Base-by-base conservation (phyloP, 2,113 vertebrate genomes). In the Epinephelus cyanopodus region DNA sequence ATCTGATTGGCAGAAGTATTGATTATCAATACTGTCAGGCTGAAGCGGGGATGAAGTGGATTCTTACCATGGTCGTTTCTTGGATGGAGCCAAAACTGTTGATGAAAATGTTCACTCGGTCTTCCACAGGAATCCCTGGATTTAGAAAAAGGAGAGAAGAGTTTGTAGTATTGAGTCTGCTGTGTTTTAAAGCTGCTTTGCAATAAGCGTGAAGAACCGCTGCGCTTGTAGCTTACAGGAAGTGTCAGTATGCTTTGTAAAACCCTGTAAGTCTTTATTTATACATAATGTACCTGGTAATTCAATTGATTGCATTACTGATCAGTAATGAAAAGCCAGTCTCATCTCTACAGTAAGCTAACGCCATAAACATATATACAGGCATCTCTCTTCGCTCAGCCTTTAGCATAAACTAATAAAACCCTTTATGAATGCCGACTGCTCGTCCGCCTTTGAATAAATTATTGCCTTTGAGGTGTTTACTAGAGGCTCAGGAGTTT, bases 61-160 rank as follows among this genome's bases (percentile, higher is more conserved):
- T 73, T 85, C 95, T 97, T 96, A 99, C 98, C 98, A 99, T 99
- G 33, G 98, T 99, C 33, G 98, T 99, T 91, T 99, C 98, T 89
- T 99, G 98, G 93, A 99, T 99, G 52, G 98, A 99, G 57, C 98
- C 98, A 93, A 99, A 99, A 90, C 98, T 99, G 95, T 99, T 99
- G 94, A 99, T 99, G 94, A 99, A 99, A 92, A 99, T 99, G 89
- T 99, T 99, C 83, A 99, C 97, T 84, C 96, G 95, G 82, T 99
- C 98, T 89, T 99, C 98, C 2, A 99, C 98, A 69, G 98, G 98
- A 90, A 98, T 98, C 58, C 97, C 98, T 99, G 86, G 11, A 90
- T 84, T 73, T 2, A 60, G 74, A 73, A 18, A 60, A 17, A 90
- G 25, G 85, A 84, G 87, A 45, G 5, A 66, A 61, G 17, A 52